Percentiles rank a stretch among this genome's conserved stretches.
These are phyloP conservation scores for Vulpes vulpes DNA, from an alignment of 2,113 vertebrate species.

Conservation along the genomic window DNA sequence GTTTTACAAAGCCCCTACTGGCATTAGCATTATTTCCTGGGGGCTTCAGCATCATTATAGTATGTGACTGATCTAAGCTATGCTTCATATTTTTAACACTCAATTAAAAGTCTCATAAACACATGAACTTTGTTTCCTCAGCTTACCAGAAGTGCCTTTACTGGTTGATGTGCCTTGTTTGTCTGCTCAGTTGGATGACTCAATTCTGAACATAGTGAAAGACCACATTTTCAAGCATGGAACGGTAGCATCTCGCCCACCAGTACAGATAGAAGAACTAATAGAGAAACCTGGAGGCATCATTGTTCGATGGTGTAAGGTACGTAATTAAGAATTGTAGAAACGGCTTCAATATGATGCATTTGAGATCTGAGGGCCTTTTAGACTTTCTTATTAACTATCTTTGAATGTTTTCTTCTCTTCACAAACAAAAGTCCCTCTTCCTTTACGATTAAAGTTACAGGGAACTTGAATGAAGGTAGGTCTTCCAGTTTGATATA, in stretches of 20 bases:
- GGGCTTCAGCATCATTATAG: not conserved
- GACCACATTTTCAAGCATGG: slow-evolving; percentile 93
- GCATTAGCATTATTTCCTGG: not conserved
- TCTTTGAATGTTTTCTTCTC: slow-evolving; percentile 23
- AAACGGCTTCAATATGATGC: not conserved
- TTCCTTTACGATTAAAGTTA: slow-evolving; percentile 51
- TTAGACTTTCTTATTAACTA: not conserved
- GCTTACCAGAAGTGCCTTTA: slow-evolving; percentile 97
- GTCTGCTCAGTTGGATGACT: slow-evolving; percentile 97
- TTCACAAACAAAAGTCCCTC: slow-evolving; percentile 44
- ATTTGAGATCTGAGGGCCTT: not conserved
- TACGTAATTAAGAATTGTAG: slow-evolving; percentile 77
- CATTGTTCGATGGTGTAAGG: slow-evolving; percentile 98
- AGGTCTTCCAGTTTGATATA: slow-evolving; percentile 6
- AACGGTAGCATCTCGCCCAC: slow-evolving; percentile 94
- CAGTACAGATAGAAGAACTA: slow-evolving; percentile 97
- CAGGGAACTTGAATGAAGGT: not conserved
- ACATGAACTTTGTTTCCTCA: slow-evolving; percentile 83
- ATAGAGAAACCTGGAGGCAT: slow-evolving; percentile 96
- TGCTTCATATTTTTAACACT: slow-evolving; percentile 18
- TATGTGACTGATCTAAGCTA: not conserved
- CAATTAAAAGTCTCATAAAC: not conserved
- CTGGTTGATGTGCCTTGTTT: slow-evolving; percentile 97
- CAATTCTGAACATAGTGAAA: slow-evolving; percentile 93
- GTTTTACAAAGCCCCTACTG: not conserved